Evolutionary conservation across 2,113 vertebrate species (phyloP).

Genomic region (Origma solitaria): DNA sequence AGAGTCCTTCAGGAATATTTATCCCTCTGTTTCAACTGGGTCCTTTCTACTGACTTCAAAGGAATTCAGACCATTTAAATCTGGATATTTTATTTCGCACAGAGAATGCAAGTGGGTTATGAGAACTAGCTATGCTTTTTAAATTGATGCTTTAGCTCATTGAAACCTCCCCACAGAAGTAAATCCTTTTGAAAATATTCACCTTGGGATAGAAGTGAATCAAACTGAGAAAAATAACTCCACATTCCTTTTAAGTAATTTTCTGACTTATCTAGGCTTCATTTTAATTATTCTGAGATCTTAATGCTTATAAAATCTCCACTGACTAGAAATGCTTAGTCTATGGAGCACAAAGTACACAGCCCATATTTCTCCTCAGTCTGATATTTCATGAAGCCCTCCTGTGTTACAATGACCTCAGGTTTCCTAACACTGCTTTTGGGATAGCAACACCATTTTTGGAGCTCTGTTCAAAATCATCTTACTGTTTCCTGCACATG

Average conservation of each 20-base stretch:
- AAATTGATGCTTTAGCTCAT: not conserved
- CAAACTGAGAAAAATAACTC: not conserved
- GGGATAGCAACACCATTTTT: not conserved
- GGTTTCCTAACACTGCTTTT: not conserved
- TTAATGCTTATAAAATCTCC: not conserved
- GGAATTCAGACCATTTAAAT: not conserved
- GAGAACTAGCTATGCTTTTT: not conserved
- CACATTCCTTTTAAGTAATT: not conserved
- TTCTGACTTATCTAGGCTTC: not conserved
- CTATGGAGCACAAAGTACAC: not conserved
- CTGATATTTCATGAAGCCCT: not conserved
- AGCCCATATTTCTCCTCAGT: not conserved
- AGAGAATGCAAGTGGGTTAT: not conserved
- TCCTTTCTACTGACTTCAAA: not conserved
- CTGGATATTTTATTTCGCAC: not conserved
- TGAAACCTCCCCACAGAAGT: not conserved
- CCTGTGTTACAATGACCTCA: not conserved
- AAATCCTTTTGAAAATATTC: not conserved
- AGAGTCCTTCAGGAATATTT: not conserved
- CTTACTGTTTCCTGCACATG: fast-evolving
- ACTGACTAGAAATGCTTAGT: not conserved
- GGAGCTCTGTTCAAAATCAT: not conserved
- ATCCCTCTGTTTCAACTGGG: not conserved
- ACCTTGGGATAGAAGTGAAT: not conserved
- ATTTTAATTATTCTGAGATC: not conserved